These are phyloP conservation scores for Eulimnadia texana DNA, from an alignment of 1,140 invertebrate genomes.

Conservation along the genomic window DNA sequence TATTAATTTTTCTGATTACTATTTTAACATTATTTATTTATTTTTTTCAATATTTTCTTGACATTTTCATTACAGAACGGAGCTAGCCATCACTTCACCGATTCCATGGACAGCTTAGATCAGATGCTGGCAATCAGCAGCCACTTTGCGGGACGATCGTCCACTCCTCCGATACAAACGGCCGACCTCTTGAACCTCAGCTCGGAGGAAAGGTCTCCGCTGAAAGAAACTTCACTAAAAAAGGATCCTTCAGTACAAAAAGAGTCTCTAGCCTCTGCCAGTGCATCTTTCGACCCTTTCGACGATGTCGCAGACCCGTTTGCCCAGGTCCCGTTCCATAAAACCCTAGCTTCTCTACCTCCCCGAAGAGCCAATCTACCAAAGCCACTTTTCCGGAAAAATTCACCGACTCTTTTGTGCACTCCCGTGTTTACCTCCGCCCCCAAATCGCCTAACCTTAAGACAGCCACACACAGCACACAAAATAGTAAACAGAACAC, in stretches of 20 bases:
- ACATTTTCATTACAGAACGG: slow-evolving; percentile 1
- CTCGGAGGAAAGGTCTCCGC: neutral
- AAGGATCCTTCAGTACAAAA: too few relatives aligned
- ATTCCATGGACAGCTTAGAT: slow-evolving; percentile 14
- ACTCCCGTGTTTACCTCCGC: neutral
- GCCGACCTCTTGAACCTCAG: slow-evolving; percentile 6
- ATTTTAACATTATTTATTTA: too few relatives aligned
- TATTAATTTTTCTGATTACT: too few relatives aligned
- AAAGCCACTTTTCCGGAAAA: neutral
- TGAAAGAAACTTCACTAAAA: too few relatives aligned
- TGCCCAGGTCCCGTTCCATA: neutral
- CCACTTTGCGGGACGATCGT: neutral
- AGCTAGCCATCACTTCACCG: neutral
- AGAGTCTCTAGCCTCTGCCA: too few relatives aligned
- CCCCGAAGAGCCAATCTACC: neutral
- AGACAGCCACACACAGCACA: neutral
- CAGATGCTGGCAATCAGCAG: slow-evolving; percentile 7
- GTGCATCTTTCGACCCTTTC: neutral
- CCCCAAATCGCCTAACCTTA: slow-evolving; percentile 4
- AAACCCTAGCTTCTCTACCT: neutral
- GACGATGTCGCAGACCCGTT: neutral
- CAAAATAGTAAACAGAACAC: too few relatives aligned
- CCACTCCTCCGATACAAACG: slow-evolving; percentile 2
- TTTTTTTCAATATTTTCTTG: neutral
- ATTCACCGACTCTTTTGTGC: slow-evolving; percentile 4